Evolutionary conservation across 2,797 vertebrate genomes (phyloP), one percentile per base, ranked within the genome.

Genomic region (Ambastaia sidthimunki): DNA sequence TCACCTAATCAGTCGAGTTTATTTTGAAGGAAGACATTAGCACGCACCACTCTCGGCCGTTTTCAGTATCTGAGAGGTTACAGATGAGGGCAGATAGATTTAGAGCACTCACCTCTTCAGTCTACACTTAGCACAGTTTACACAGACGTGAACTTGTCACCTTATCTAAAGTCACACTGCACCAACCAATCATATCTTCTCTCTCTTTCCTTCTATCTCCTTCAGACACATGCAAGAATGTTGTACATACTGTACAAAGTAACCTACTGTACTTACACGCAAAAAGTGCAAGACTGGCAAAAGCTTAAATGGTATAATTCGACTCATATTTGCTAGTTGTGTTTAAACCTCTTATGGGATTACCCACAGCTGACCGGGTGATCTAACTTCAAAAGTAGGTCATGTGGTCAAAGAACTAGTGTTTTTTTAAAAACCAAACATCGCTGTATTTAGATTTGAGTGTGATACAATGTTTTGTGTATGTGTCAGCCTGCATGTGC

Each of bases 331-430:
- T 74, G 41, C 7, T 25, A 28, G 7, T 25, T 37, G 7, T 48
- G 2, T n/a, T 23, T 68, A 23, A 67, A 34, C 4, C 9, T 57
- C 52, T 7, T 16, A 41, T 23, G 16, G 50, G 41, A 25, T 81
- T 71, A 12, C 47, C 69, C 54, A 10, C 16, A 23, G 55, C 41
- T 50, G 62, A 62, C 71, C 44, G 23, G 52, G 74, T 78, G 57
- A 52, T 48, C 34, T 25, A 73, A 3, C 63, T 60, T 44, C 23
- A 65, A 66, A 90, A 88, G 76, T 89, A 85, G 87, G 84, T 89
- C 77, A 88, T 25, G 65, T 23, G 66, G 85, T 86, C 78, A 76
- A 28, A 70, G 57, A 80, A 87, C 85, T 83, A 86, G 74, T 52
- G 69, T 82, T 85, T 75, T 18, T 59, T 69, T 60, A 31, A 80